phyloP scores from a whole-genome alignment of 2,888 invertebrate species.

The Melanotus villosus region DNA sequence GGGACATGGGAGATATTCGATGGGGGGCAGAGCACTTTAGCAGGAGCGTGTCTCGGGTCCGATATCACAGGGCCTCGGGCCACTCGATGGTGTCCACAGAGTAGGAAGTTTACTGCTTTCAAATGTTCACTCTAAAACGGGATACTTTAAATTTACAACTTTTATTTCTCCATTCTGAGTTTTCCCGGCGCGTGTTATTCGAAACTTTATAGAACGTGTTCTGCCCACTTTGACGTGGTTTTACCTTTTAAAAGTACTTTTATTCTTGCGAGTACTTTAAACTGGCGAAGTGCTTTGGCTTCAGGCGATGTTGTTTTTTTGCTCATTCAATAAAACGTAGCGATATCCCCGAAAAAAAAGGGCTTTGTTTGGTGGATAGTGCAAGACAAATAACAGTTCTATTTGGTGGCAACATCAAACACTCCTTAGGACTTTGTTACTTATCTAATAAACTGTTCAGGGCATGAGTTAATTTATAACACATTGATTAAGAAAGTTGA shows the following conservation, averaged over 20 bases:
- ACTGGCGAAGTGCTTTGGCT: slow-evolving; percentile 10
- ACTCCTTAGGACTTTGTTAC: too few species aligned
- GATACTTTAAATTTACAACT: slow-evolving; percentile 56
- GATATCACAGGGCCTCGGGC: slow-evolving; percentile 60
- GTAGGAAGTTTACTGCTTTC: slow-evolving; percentile 57
- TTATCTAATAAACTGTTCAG: too few species aligned
- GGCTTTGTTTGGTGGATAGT: too few species aligned
- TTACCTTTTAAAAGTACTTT: slow-evolving; percentile 37
- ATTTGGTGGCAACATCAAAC: too few species aligned
- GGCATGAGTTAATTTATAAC: too few species aligned
- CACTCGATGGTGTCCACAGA: slow-evolving; percentile 55
- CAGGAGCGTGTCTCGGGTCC: slow-evolving; percentile 61
- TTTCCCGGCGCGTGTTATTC: slow-evolving; percentile 34
- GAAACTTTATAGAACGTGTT: slow-evolving; percentile 40
- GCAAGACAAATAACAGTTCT: too few species aligned
- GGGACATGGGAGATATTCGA: slow-evolving; percentile 51
- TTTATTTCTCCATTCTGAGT: slow-evolving; percentile 50
- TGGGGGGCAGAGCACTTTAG: slow-evolving; percentile 60
- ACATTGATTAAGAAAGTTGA: too few species aligned
- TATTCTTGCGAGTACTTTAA: slow-evolving; percentile 30
- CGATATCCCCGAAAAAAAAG: background rate
- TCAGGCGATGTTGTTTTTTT: slow-evolving; percentile 1
- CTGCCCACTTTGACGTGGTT: slow-evolving; percentile 37
- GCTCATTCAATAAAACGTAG: background rate
- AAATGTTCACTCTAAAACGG: slow-evolving; percentile 51